These are phyloP conservation scores for Eurytoma californica DNA, from an alignment of 2,888 invertebrate genomes.

Conservation along the genomic window DNA sequence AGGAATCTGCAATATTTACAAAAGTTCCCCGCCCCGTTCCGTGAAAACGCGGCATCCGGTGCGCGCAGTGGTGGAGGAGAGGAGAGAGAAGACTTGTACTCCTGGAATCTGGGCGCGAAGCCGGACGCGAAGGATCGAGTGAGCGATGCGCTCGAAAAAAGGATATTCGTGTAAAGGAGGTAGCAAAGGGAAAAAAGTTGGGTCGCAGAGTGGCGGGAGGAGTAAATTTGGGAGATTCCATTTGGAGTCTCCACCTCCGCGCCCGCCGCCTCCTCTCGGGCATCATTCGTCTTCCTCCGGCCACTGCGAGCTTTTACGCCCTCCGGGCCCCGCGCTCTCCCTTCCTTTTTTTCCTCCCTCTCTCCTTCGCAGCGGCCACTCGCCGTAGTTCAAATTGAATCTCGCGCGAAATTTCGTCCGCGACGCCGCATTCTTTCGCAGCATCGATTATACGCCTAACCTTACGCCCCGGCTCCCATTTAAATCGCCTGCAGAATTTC, in stretches of 20 bases:
- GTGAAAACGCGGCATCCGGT: too few species aligned
- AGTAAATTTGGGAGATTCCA: slow-evolving; percentile 54
- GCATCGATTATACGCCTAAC: too few species aligned
- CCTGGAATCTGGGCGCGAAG: background rate
- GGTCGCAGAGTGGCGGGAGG: slow-evolving; percentile 7
- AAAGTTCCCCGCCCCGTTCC: too few species aligned
- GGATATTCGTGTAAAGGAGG: slow-evolving; percentile 42
- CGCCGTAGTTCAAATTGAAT: too few species aligned
- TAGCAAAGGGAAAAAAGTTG: background rate
- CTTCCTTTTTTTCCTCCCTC: background rate
- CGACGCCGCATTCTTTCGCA: background rate
- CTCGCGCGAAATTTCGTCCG: background rate
- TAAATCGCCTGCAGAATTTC: too few species aligned
- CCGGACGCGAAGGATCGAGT: background rate
- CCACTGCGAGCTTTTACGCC: background rate
- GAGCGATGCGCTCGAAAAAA: slow-evolving; percentile 19
- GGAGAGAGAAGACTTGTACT: too few species aligned
- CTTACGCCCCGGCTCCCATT: too few species aligned
- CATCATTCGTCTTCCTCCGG: slow-evolving; percentile 56
- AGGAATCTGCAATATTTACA: too few species aligned
- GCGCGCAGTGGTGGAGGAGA: too few species aligned
- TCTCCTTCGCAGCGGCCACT: background rate
- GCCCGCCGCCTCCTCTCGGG: background rate
- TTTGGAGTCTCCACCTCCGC: slow-evolving; percentile 30
- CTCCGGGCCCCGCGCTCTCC: slow-evolving; percentile 2